Conservation (phyloP, 2,888 invertebrate genomes). For the Mongoloraphidia duomilia region DNA sequence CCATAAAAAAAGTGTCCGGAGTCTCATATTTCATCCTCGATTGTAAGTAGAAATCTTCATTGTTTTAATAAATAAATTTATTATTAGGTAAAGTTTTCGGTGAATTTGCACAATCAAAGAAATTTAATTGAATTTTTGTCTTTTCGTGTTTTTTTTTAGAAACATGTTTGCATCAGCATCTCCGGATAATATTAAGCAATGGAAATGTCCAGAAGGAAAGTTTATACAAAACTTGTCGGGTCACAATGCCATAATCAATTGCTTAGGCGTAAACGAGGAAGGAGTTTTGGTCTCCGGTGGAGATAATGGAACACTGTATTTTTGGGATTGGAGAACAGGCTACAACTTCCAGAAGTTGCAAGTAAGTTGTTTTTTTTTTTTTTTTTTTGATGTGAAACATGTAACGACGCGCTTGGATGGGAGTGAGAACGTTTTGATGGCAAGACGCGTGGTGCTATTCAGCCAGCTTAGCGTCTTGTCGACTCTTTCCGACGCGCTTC, state of each 20-base stretch:
- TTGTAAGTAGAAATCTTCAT: conserved; percentile 29
- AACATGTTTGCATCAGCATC: conserved; percentile 97
- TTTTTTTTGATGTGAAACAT: too few species aligned
- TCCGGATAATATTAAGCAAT: conserved; percentile 97
- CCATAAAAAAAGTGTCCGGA: conserved; percentile 90
- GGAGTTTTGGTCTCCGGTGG: conserved; percentile 95
- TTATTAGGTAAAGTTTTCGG: too few species aligned
- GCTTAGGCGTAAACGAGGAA: conserved; percentile 86
- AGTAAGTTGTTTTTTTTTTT: conserved; percentile 26
- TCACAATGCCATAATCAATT: conserved; percentile 95
- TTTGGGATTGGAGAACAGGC: conserved; percentile 99
- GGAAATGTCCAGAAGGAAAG: conserved; percentile 96
- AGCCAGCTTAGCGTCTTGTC: too few species aligned
- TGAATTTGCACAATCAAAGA: background rate
- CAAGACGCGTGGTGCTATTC: too few species aligned
- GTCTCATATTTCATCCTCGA: conserved; percentile 62
- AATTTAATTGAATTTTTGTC: conserved; percentile 2
- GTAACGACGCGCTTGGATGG: too few species aligned
- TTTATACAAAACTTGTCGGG: conserved; percentile 95
- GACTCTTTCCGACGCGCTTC: too few species aligned
- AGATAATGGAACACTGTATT: conserved; percentile 93
- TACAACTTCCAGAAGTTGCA: conserved; percentile 94
- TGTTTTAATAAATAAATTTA: background rate
- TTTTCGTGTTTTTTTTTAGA: conserved; percentile 23
- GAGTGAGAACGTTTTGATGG: too few species aligned